Percentiles rank a stretch among this genome's conserved stretches.
Evolutionary conservation across 2,797 vertebrate species (phyloP).

Genomic region (Takifugu rubripes): DNA sequence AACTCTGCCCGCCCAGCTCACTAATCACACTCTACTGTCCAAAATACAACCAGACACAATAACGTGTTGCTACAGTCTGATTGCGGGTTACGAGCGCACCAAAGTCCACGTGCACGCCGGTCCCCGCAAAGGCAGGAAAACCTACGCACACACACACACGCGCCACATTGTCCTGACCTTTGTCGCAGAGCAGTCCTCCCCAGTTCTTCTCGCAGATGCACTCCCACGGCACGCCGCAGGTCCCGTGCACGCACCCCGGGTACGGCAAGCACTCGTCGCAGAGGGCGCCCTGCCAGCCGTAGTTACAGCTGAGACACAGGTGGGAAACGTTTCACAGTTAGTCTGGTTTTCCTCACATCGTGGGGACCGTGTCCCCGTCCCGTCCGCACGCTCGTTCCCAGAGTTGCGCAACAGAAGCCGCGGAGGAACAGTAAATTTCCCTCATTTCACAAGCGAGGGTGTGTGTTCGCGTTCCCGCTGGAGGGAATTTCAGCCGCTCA

Average conservation of each 20-base stretch:
- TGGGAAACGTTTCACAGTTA: too few species aligned
- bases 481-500: conserved; percentile 17
- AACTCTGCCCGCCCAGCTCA: neutral
- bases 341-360: too few species aligned
- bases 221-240: conserved; percentile 87
- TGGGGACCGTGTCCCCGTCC: too few species aligned
- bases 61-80: conserved; percentile 10
- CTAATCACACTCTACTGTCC: neutral
- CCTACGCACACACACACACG: too few species aligned
- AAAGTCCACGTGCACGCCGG: too few species aligned
- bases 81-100: conserved; percentile 3
- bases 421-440: too few species aligned
- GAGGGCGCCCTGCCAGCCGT: conserved; percentile 91
- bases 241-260: conserved; percentile 92
- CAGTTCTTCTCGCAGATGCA: conserved; percentile 97
- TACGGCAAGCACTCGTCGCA: conserved; percentile 90
- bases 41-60: neutral
- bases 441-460: too few species aligned
- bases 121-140: too few species aligned
- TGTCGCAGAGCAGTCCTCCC: conserved; percentile 94
- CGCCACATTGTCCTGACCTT: conserved; percentile 76
- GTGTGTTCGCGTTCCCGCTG: conserved; percentile 20
- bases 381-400: too few species aligned
- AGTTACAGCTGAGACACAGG: conserved; percentile 83
- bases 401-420: too few species aligned